Conservation (phyloP, 92 coral and sea anemone species). For the Micromussa lordhowensis region DNA sequence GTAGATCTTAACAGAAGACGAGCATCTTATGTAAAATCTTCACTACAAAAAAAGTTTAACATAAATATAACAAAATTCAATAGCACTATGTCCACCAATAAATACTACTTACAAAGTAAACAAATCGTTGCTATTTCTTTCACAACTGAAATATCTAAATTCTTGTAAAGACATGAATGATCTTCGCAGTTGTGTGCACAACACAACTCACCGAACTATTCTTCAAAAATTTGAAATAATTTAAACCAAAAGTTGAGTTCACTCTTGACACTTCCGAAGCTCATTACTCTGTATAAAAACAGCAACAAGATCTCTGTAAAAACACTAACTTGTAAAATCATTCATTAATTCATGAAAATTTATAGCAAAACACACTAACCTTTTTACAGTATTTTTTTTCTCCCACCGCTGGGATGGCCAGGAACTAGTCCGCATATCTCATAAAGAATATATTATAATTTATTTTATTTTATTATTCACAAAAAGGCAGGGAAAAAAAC, state of each 20-base stretch:
- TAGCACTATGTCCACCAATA: background rate
- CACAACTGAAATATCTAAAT: background rate
- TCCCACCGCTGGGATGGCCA: background rate
- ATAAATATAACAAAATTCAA: background rate
- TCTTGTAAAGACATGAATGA: background rate
- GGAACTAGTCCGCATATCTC: background rate
- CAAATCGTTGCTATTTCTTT: background rate
- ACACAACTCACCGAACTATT: too few relatives aligned
- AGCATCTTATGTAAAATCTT: background rate
- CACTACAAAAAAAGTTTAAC: background rate
- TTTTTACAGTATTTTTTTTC: background rate
- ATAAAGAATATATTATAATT: background rate
- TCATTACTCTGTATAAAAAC: background rate
- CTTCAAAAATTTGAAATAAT: too few relatives aligned
- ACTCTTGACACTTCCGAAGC: background rate
- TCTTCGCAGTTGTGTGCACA: too few relatives aligned
- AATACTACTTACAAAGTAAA: background rate
- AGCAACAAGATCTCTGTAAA: background rate
- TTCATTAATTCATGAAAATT: background rate
- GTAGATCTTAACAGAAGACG: background rate
- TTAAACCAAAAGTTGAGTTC: background rate
- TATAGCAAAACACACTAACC: background rate
- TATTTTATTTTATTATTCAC: too few relatives aligned
- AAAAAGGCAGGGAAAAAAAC: background rate
- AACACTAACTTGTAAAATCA: background rate